Conservation (phyloP, 2,888 invertebrate genomes). For the Teleiodes luculella region DNA sequence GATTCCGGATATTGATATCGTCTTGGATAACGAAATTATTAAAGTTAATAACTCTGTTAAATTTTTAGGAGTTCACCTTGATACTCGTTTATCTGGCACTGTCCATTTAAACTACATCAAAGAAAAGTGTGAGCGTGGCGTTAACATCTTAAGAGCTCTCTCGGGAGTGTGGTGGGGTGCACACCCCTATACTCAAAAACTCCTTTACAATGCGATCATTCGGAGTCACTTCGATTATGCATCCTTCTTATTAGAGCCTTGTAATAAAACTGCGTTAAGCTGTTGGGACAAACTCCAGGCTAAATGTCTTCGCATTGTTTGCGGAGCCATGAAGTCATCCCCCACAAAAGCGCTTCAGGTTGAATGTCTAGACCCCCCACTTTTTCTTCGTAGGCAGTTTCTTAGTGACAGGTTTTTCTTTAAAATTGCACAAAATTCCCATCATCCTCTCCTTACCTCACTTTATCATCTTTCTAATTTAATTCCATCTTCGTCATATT, state of each 20-base stretch:
- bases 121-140: slow-evolving; percentile 23
- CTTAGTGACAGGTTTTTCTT: slow-evolving; percentile 11
- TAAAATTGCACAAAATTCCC: not conserved
- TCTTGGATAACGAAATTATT: not conserved
- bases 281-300: slow-evolving; percentile 14
- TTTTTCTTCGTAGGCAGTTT: slow-evolving; percentile 10
- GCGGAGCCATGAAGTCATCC: slow-evolving; percentile 29
- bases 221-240: slow-evolving; percentile 26
- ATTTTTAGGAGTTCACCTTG: slow-evolving; percentile 25
- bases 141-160: slow-evolving; percentile 20
- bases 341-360: slow-evolving; percentile 22
- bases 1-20: slow-evolving; percentile 11
- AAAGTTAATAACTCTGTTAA: slow-evolving; percentile 7
- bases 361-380: slow-evolving; percentile 17
- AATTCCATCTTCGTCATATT: not conserved
- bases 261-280: slow-evolving; percentile 11
- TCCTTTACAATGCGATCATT: slow-evolving; percentile 14
- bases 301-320: slow-evolving; percentile 21
- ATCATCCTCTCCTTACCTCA: not conserved
- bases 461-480: not conserved
- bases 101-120: slow-evolving; percentile 16
- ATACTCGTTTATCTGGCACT: slow-evolving; percentile 17
- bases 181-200: slow-evolving; percentile 15
- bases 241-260: slow-evolving; percentile 18
- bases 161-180: slow-evolving; percentile 20